phyloP scores from a whole-genome alignment of 2,797 vertebrate species.

The Gallinago solitaria region DNA sequence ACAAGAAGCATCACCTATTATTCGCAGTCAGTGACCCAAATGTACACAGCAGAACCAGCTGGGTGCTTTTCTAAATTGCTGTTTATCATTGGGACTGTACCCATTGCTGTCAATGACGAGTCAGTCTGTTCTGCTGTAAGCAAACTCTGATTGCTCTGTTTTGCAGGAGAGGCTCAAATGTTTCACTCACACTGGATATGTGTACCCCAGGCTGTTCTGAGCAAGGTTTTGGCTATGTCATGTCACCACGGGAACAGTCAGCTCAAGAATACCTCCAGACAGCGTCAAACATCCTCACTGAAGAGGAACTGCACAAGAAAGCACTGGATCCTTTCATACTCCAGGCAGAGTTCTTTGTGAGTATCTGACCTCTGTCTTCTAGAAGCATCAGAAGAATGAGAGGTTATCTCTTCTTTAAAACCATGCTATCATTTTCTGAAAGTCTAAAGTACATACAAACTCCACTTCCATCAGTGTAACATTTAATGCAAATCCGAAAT shows the following conservation, averaged over 20 bases:
- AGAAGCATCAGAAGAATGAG: not conserved
- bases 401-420: not conserved
- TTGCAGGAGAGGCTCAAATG: slow-evolving; percentile 95
- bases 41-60: not conserved
- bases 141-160: not conserved
- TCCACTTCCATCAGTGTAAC: not conserved
- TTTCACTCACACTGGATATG: slow-evolving; percentile 98
- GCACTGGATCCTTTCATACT: slow-evolving; percentile 93
- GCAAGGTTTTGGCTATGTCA: slow-evolving; percentile 89
- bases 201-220: slow-evolving; percentile 94
- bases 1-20: not conserved
- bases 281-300: slow-evolving; percentile 86
- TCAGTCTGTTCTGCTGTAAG: not conserved
- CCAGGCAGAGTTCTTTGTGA: slow-evolving; percentile 97
- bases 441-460: not conserved
- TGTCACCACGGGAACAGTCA: slow-evolving; percentile 93
- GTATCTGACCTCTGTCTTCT: slow-evolving; percentile 45
- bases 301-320: slow-evolving; percentile 88
- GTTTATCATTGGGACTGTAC: not conserved
- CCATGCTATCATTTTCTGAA: not conserved
- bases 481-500: not conserved
- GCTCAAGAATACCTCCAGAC: slow-evolving; percentile 92
- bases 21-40: not conserved
- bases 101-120: not conserved
- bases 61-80: not conserved